These are phyloP conservation scores for Pristionchus maxplancki DNA, from an alignment of 2,888 invertebrate species.

Conservation along the genomic window DNA sequence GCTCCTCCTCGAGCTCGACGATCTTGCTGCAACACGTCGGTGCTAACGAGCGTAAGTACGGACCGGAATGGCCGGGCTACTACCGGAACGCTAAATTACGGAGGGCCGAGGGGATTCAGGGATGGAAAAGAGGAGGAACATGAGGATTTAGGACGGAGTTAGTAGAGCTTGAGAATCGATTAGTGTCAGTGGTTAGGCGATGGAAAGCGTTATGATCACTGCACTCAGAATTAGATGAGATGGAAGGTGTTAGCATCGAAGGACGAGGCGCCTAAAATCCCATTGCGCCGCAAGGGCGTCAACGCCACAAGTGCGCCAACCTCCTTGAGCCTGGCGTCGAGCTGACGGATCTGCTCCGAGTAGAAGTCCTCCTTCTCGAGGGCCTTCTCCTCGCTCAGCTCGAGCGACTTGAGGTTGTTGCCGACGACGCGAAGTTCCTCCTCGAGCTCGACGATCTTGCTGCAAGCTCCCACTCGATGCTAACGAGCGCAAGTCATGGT, in stretches of 20 bases:
- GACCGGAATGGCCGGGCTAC: background rate
- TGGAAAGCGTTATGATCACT: background rate
- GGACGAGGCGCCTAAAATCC: too few species aligned
- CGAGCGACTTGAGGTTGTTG: conserved; percentile 99
- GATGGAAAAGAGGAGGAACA: background rate
- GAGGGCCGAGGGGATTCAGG: background rate
- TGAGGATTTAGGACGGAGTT: background rate
- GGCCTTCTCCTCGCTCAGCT: conserved; percentile 99
- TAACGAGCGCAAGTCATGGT: conserved; percentile 16
- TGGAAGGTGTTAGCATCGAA: too few species aligned
- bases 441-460: conserved; percentile 99
- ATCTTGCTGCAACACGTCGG: conserved; percentile 87
- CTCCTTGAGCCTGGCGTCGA: conserved; percentile 93
- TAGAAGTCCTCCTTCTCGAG: conserved; percentile 95
- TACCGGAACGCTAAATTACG: conserved; percentile 5
- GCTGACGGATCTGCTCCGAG: conserved; percentile 90
- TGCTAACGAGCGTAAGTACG: conserved; percentile 15
- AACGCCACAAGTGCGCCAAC: conserved; percentile 81
- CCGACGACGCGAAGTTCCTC: conserved; percentile 99
- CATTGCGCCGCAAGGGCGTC: too few species aligned
- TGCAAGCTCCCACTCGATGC: conserved; percentile 76
- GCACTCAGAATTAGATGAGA: background rate
- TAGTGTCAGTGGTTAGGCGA: conserved; percentile 2
- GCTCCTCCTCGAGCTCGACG: conserved; percentile 99
- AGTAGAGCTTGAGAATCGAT: background rate